These are phyloP conservation scores for Leptarthrus brevirostris DNA, from an alignment of 2,888 invertebrate genomes.

Conservation along the genomic window DNA sequence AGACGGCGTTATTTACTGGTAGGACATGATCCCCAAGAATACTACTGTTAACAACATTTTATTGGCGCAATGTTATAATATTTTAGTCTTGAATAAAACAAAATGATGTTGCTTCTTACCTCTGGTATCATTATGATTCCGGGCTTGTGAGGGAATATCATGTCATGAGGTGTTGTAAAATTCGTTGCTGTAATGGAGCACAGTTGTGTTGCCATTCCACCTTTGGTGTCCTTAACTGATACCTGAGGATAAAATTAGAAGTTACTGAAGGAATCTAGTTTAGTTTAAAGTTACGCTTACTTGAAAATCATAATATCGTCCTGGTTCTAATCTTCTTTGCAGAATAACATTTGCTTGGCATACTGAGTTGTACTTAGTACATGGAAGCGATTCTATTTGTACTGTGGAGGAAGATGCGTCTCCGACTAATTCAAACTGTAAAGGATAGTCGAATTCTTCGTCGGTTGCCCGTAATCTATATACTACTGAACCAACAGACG, in stretches of 20 bases:
- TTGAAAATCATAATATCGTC: conserved; percentile 86
- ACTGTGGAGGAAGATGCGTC: conserved; percentile 81
- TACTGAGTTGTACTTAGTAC: conserved; percentile 86
- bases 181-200: conserved; percentile 87
- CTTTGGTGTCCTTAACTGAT: conserved; percentile 80
- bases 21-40: background rate
- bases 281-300: conserved; percentile 63
- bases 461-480: conserved; percentile 89
- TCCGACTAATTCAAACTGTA: conserved; percentile 83
- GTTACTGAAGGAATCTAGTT: background rate
- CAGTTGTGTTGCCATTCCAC: conserved; percentile 78
- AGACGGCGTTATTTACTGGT: background rate
- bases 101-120: conserved; percentile 69
- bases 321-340: conserved; percentile 79
- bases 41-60: background rate
- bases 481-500: conserved; percentile 84
- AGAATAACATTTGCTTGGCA: conserved; percentile 90
- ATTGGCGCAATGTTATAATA: too few relatives aligned
- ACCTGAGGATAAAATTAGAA: conserved; percentile 71
- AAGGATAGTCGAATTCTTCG: conserved; percentile 87
- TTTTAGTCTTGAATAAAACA: too few relatives aligned
- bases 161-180: conserved; percentile 84
- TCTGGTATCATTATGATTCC: conserved; percentile 80
- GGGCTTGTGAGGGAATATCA: conserved; percentile 85
- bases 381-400: conserved; percentile 83